Conservation (phyloP, 2,888 invertebrate species). For the Aporophyla nigra region DNA sequence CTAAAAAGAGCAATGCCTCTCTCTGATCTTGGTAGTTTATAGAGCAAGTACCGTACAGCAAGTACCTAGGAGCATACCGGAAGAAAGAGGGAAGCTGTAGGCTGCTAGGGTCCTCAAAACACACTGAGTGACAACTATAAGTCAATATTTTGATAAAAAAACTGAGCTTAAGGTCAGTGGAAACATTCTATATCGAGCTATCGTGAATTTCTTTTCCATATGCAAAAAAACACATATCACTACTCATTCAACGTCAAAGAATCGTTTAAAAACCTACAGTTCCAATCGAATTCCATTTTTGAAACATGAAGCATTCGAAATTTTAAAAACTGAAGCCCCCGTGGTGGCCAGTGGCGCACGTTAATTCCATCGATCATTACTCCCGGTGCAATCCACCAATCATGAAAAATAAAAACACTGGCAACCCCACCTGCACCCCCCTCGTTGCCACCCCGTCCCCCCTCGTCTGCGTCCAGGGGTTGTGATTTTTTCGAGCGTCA, state of each 20-base stretch:
- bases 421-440: slow-evolving; percentile 83
- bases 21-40: background rate
- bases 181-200: background rate
- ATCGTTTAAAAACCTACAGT: slow-evolving; percentile 25
- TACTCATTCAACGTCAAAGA: background rate
- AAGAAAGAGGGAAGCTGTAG: background rate
- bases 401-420: slow-evolving; percentile 90
- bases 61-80: background rate
- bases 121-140: background rate
- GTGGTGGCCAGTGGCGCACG: slow-evolving; percentile 85
- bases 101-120: background rate
- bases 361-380: slow-evolving; percentile 91
- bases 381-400: slow-evolving; percentile 90
- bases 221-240: background rate
- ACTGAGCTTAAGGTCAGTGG: background rate
- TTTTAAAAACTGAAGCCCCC: slow-evolving; percentile 65
- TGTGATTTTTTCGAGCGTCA: slow-evolving; percentile 88
- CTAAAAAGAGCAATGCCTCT: background rate
- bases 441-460: slow-evolving; percentile 61
- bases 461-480: slow-evolving; percentile 80
- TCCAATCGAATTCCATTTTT: slow-evolving; percentile 57
- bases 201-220: background rate
- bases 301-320: slow-evolving; percentile 63
- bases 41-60: too few species aligned
- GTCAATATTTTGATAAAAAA: background rate